phyloP scores from a whole-genome alignment of 1,140 invertebrate genomes.

The Caerostris darwini region DNA sequence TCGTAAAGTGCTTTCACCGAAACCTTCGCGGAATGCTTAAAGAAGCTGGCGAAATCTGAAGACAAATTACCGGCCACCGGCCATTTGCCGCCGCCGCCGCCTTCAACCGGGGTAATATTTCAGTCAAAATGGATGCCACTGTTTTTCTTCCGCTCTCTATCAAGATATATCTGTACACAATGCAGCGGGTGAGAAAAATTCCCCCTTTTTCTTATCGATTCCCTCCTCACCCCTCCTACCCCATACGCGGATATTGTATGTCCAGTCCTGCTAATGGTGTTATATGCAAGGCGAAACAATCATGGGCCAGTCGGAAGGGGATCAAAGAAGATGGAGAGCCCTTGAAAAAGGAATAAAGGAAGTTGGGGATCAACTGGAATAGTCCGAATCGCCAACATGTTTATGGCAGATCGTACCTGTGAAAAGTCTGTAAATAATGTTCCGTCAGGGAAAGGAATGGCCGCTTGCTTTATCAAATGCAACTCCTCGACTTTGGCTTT shows the following conservation, averaged over 20 bases:
- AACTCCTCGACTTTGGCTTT: neutral
- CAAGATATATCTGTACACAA: neutral
- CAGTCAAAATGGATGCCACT: constrained; percentile 42
- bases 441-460: neutral
- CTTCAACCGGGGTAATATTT: constrained; percentile 45
- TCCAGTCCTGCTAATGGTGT: constrained; percentile 60
- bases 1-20: constrained; percentile 20
- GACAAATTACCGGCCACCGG: constrained; percentile 53
- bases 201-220: constrained; percentile 61
- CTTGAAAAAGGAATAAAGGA: constrained; percentile 24
- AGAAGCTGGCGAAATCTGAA: constrained; percentile 57
- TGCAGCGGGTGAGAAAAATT: neutral
- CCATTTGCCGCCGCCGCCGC: constrained; percentile 50
- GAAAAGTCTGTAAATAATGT: constrained; percentile 56
- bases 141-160: constrained; percentile 1
- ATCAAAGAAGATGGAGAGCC: constrained; percentile 45
- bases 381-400: constrained; percentile 12
- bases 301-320: constrained; percentile 32
- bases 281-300: constrained; percentile 74
- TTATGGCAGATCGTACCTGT: constrained; percentile 40
- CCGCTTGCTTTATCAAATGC: constrained; percentile 24
- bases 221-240: neutral
- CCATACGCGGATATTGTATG: constrained; percentile 61
- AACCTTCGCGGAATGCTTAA: constrained; percentile 44
- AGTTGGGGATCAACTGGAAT: constrained; percentile 29